Evolutionary conservation across 2,797 vertebrate species (phyloP), one percentile per base, ranked within the genome.

Genomic region (Aphelocoma californica): DNA sequence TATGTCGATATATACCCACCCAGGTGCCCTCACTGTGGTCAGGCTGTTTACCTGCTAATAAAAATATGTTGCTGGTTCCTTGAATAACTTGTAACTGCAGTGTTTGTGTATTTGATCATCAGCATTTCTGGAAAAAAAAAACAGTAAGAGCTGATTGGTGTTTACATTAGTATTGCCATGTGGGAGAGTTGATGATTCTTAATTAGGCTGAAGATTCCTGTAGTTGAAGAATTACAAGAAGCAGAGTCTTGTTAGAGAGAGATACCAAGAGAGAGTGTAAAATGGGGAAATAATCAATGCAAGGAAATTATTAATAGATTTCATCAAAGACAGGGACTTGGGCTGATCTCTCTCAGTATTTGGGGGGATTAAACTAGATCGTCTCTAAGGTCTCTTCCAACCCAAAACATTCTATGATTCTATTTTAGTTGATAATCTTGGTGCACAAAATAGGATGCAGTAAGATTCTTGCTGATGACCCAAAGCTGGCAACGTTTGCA

Each of bases 121-220:
- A 53, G 5, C 14, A 10, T 65, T 72, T 73, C 8, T 40, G 11
- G 34, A 7, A 47, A 18, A 53, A 44, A 44, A 29, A 78, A 9
- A 2, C 38, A 19, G 5, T 58, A 66, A 71, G 32, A 53, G 57
- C 20, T 0, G 0, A 7, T 73, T 0, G 1, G 7, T 88, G 50
- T 93, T 90, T 90, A 50, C 1, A 0, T 67, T 31, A 51, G 9
- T 81, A 54, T 65, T 79, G 54, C 31, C 28, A 4, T 8, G 15
- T 81, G 42, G n/a, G 45, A 71, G 26, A 66, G 53, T 3, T 75
- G 47, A 13, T 81, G 44, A 65, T 83, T 93, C 32, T 60, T 88
- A 67, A 48, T 94, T 42, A 64, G 74, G 24, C 24, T 86, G 50
- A 50, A 44, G 21, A 26, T 85, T 60, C 50, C 29, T 81, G 38